Evolutionary conservation across 2,888 invertebrate genomes (phyloP), one percentile per base, ranked within the genome.

Genomic region (Frankliniella intonsa): DNA sequence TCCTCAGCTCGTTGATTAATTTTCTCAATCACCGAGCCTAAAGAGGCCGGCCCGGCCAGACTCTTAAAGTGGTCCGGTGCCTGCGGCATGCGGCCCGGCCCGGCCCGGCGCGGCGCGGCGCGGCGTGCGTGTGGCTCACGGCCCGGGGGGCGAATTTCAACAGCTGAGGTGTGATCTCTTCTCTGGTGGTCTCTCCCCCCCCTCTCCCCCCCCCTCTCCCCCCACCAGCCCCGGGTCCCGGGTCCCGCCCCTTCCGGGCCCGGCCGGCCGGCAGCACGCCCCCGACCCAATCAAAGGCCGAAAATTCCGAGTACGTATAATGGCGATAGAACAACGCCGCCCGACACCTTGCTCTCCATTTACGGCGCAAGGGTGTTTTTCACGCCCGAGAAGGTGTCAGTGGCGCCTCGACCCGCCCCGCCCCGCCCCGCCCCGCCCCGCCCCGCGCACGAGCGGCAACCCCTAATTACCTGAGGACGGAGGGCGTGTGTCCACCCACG

Each of bases 91-190:
- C 38, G 5, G 38, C 38, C 5, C 5, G n/a, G n/a, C n/a, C n/a
- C n/a, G 14, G 3, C 55, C 55, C 12, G 55, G 14, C 55, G 55
- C 55, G 55, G 19, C 10, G 55, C 55, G n/a, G n/a, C 38, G 38
- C 38, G 5, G 38, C 38, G 38, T 38, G 38, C 38, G 38, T 38
- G 38, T 38, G 38, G 38, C 38, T 38, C 22, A 76, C 69, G 25
- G 62, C 69, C 69, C 69, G 22, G 69, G 25, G 69, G 69, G 69
- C 69, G 69, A 76, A 22, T 22, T 76, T 76, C 69, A 76, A 76
- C 69, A 76, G 69, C 69, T 76, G 69, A 76, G 69, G 69, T 76
- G 69, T 76, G 69, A 76, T 76, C 25, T 25, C 69, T 76, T 22
- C 69, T 76, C 69, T 22, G 69, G 69, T 76, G 69, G 69, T 76